Conservation (phyloP, 2,888 invertebrate species). For the Diogma glabrata region DNA sequence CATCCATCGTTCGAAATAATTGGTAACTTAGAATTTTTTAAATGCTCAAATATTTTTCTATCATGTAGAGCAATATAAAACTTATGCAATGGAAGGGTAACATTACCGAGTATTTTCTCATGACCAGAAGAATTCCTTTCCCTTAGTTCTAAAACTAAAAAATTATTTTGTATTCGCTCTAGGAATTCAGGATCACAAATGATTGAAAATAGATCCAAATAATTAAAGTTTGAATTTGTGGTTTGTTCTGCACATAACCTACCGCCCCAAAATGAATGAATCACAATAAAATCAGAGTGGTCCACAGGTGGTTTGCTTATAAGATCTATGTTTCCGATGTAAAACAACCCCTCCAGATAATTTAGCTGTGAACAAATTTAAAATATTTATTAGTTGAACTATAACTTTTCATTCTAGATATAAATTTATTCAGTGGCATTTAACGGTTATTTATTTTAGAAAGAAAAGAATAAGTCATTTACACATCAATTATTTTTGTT, state of each 20-base stretch:
- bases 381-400: too few species aligned
- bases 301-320: slow-evolving; percentile 16
- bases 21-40: slow-evolving; percentile 27
- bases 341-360: slow-evolving; percentile 26
- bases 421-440: too few species aligned
- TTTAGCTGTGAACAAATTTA: too few species aligned
- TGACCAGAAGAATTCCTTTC: slow-evolving; percentile 29
- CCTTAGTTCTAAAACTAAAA: slow-evolving; percentile 43
- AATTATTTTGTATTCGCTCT: slow-evolving; percentile 43
- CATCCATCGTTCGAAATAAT: slow-evolving; percentile 49
- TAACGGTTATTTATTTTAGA: too few species aligned
- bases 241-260: slow-evolving; percentile 21
- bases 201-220: slow-evolving; percentile 37
- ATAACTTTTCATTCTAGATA: too few species aligned
- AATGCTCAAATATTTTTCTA: slow-evolving; percentile 31
- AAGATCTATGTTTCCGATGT: slow-evolving; percentile 26
- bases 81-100: slow-evolving; percentile 45
- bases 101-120: slow-evolving; percentile 39
- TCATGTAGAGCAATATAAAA: slow-evolving; percentile 48
- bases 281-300: slow-evolving; percentile 24
- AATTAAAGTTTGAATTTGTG: slow-evolving; percentile 23
- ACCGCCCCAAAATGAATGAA: slow-evolving; percentile 32
- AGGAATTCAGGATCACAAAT: slow-evolving; percentile 43
- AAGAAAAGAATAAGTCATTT: too few species aligned
- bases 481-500: too few species aligned